Conservation (phyloP, 2,113 vertebrate species). For the Alethe castanea region DNA sequence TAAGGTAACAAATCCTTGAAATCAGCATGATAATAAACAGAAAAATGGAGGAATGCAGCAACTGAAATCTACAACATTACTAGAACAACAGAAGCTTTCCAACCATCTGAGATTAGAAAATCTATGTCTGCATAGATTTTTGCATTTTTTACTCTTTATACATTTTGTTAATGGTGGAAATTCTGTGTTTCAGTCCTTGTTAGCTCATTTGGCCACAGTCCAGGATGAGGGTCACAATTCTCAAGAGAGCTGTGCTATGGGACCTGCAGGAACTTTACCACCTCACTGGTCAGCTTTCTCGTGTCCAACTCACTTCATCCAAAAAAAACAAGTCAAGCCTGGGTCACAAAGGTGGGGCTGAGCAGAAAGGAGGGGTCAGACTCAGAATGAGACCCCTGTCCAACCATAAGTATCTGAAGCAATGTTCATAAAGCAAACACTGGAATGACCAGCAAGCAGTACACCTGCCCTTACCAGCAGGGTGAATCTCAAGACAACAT, state of each 20-base stretch:
- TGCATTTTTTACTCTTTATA: neutral
- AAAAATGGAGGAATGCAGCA: neutral
- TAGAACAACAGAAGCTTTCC: neutral
- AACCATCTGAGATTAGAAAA: neutral
- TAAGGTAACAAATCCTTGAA: slow-evolving; percentile 14
- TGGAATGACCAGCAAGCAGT: neutral
- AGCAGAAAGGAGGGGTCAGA: neutral
- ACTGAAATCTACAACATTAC: neutral
- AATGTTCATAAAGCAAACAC: neutral
- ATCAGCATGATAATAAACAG: neutral
- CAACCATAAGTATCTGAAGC: neutral
- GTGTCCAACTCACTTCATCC: neutral
- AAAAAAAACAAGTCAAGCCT: neutral
- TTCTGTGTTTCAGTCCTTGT: neutral
- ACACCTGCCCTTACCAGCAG: neutral
- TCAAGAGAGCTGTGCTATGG: neutral
- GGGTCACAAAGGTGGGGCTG: neutral
- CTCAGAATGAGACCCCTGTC: neutral
- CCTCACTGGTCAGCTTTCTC: neutral
- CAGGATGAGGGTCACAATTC: neutral
- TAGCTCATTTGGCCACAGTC: neutral
- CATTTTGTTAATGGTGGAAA: neutral
- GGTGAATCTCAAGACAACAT: neutral
- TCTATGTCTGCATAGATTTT: neutral
- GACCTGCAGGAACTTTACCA: neutral